Evolutionary conservation across 2,888 invertebrate species (phyloP), one percentile per base, ranked within the genome.

Genomic region (Dryococelus australis): DNA sequence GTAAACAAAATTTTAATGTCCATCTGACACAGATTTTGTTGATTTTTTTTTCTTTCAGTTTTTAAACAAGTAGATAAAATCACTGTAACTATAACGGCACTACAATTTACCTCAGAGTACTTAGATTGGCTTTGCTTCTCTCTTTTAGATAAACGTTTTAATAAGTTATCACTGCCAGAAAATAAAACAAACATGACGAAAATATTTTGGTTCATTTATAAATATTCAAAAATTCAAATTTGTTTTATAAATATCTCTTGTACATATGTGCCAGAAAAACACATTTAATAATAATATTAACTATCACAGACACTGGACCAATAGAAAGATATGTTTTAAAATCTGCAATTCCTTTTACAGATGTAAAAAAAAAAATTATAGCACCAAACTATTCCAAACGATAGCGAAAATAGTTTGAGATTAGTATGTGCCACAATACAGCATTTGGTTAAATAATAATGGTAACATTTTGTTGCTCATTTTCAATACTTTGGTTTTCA

Each of bases 291-390:
- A 65, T 65, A 83, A 83, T 83, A 43, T 83, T 28, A 83, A 83
- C 83, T 43, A 28, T 83, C 83, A 83, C 83, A 83, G 83, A 83
- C 28, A 83, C 83, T 28, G 28, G 43, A 83, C 65, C 65, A 65
- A 65, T 65, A 65, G 65, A 65, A 83, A 83, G 83, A 83, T 83
- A 83, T 83, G 83, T 83, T 43, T 83, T 83, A 28, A 83, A 83
- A 83, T 83, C 43, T 83, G 83, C 65, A 65, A 65, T 65, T 65
- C 24, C n/a, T 24, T 65, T 65, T 65, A 65, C 65, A 65, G 65
- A 65, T n/a, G 65, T 65, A 65, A 65, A 65, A 12, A 65, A 65
- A 65, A 65, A 65, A 65, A 24, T 16, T 65, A 65, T 24, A 65
- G 65, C 65, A 65, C 65, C 65, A 65, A 65, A 65, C 65, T 65